A percentile compares a stretch with the other conserved stretches of the same genome.
Evolutionary conservation across 2,113 vertebrate species (phyloP).

Genomic region (Mionectes macconnelli): DNA sequence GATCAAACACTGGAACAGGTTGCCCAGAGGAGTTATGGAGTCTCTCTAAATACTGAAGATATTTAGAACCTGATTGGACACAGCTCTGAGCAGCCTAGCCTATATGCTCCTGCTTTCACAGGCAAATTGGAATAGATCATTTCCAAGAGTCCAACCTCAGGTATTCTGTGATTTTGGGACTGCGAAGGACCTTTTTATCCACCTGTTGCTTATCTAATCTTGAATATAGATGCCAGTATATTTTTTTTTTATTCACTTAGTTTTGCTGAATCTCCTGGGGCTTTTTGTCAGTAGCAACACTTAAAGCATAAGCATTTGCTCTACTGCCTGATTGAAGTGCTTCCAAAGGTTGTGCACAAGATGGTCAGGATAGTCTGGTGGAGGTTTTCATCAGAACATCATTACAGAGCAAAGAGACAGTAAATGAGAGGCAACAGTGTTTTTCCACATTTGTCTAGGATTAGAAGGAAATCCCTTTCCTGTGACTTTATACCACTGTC

Average conservation of each 20-base stretch:
- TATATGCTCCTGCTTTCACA: not conserved
- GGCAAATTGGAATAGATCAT: not conserved
- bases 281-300: not conserved
- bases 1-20: not conserved
- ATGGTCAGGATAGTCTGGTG: not conserved
- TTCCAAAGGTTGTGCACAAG: not conserved
- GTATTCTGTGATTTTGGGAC: not conserved
- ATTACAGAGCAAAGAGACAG: not conserved
- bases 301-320: not conserved
- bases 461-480: not conserved
- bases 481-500: not conserved
- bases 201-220: not conserved
- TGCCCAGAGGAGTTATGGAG: not conserved
- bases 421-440: not conserved
- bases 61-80: not conserved
- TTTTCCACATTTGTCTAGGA: not conserved
- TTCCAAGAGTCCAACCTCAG: not conserved
- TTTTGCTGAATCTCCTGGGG: not conserved
- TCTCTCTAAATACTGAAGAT: not conserved
- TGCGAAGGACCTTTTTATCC: not conserved
- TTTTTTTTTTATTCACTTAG: not conserved
- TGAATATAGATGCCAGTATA: not conserved
- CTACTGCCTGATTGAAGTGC: not conserved
- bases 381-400: not conserved
- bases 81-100: not conserved